A percentile compares a stretch with the other conserved stretches of the same genome.
Conservation (phyloP, 2,797 vertebrate species). For the Hypotaenidia philippensis region DNA sequence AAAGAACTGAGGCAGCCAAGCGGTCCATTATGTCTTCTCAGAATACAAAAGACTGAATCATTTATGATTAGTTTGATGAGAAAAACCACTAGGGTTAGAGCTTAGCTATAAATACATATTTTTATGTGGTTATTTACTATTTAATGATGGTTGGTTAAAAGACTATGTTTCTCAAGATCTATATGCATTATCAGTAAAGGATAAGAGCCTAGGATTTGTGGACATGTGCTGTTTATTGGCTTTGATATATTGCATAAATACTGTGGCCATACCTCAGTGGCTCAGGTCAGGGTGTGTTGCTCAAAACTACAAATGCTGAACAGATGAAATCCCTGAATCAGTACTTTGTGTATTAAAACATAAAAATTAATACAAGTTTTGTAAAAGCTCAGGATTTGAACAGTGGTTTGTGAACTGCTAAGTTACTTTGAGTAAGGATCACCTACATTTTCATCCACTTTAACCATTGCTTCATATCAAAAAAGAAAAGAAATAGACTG, state of each 20-base stretch:
- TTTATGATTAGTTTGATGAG: background rate
- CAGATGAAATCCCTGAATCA: background rate
- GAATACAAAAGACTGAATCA: constrained; percentile 4
- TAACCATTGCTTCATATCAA: background rate
- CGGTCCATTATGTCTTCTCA: constrained; percentile 4
- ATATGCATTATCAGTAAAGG: background rate
- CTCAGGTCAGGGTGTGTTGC: background rate
- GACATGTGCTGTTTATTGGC: background rate
- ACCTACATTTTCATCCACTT: background rate
- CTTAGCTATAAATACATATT: constrained; percentile 25
- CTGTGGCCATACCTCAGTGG: background rate
- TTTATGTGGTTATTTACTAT: background rate
- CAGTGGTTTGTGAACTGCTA: background rate
- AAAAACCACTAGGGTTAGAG: background rate
- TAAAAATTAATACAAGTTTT: background rate
- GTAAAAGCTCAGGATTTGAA: background rate
- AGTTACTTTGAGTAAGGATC: background rate
- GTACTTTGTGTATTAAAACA: background rate
- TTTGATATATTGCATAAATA: background rate
- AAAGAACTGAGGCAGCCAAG: constrained; percentile 15
- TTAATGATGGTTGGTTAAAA: constrained; percentile 26
- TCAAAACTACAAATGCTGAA: background rate
- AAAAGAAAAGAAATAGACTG: background rate
- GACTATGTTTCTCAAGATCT: background rate
- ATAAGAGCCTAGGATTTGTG: background rate